Conservation (phyloP, 2,113 vertebrate genomes). For the Thomomys bottae region DNA sequence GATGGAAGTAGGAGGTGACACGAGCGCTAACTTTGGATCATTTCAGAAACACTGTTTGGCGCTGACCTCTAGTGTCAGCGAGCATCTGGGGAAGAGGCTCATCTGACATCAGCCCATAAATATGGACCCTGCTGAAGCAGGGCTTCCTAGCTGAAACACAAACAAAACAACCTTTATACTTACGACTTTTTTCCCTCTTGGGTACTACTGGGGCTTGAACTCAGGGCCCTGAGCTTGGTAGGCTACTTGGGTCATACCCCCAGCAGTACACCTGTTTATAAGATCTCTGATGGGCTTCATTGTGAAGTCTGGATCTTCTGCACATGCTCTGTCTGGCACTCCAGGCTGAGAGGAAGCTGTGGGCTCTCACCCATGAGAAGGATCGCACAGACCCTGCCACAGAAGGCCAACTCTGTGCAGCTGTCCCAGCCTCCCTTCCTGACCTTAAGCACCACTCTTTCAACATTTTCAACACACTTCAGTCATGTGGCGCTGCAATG, state of each 20-base stretch:
- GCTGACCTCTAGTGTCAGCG: no score
- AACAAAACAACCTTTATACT: not conserved
- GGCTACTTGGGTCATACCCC: no score
- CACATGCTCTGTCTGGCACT: not conserved
- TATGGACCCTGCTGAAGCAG: no score
- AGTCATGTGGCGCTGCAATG: not conserved
- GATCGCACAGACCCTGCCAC: accelerated
- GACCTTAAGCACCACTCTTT: not conserved
- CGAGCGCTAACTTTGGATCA: not conserved
- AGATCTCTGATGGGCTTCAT: not conserved
- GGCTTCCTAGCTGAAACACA: no score
- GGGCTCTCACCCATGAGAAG: not conserved
- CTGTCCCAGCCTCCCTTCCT: not conserved
- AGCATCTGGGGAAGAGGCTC: not conserved
- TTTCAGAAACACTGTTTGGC: not conserved
- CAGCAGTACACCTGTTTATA: not conserved
- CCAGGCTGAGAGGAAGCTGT: not conserved
- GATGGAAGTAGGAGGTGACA: not conserved
- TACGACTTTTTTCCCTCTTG: not conserved
- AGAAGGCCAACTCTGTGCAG: accelerated
- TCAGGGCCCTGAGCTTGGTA: no score
- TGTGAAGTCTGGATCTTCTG: not conserved
- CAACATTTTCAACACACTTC: not conserved
- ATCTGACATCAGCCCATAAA: not conserved
- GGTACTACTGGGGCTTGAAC: no score